phyloP scores from a whole-genome alignment of 2,888 invertebrate species.

The Megamerina dolium region DNA sequence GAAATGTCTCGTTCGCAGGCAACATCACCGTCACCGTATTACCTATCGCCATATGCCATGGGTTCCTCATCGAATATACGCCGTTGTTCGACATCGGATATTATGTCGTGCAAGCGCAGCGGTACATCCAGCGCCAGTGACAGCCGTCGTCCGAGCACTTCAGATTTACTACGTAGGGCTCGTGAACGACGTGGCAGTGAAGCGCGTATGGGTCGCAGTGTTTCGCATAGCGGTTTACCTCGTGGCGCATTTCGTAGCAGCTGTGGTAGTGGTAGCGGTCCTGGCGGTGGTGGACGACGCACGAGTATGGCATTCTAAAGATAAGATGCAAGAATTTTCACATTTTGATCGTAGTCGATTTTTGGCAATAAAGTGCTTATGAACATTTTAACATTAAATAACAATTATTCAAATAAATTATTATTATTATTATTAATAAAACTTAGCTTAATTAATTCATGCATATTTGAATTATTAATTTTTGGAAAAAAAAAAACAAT shows the following conservation, averaged over 20 bases:
- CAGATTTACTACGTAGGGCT: constrained; percentile 44
- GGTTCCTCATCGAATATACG: constrained; percentile 34
- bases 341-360: background rate
- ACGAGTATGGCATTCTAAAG: constrained; percentile 48
- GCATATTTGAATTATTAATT: constrained; percentile 10
- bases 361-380: constrained; percentile 18
- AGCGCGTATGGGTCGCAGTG: constrained; percentile 45
- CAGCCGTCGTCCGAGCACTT: constrained; percentile 46
- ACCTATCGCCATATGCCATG: constrained; percentile 38
- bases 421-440: too few species aligned
- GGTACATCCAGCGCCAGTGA: constrained; percentile 32
- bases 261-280: constrained; percentile 29
- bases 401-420: too few species aligned
- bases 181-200: constrained; percentile 47
- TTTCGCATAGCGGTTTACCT: constrained; percentile 45
- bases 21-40: constrained; percentile 38
- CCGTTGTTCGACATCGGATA: constrained; percentile 49
- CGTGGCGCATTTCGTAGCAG: constrained; percentile 36
- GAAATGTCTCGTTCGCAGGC: constrained; percentile 34
- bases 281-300: constrained; percentile 37
- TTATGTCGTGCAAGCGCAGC: constrained; percentile 37
- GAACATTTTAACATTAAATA: too few species aligned
- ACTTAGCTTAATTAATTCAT: constrained; percentile 5
- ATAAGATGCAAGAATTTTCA: background rate
- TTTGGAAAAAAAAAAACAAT: constrained; percentile 2